Evolutionary conservation across 2,888 invertebrate genomes (phyloP).

Genomic region (Terebella lapidaria): DNA sequence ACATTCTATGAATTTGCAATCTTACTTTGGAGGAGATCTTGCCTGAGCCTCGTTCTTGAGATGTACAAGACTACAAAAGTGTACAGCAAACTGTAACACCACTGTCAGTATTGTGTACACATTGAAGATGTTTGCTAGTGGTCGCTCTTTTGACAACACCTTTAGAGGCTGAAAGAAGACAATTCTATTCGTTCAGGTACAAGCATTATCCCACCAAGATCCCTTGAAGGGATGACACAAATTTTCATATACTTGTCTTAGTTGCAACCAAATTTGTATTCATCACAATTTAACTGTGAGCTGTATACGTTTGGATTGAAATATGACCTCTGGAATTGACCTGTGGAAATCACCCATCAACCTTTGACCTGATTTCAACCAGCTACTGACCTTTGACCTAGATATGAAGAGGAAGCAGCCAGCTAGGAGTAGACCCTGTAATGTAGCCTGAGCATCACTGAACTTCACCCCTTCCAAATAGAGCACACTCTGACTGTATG

Average conservation of each 20-base stretch:
- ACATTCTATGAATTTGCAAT: too few species aligned
- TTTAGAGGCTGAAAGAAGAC: constrained; percentile 69
- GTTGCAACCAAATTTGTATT: too few species aligned
- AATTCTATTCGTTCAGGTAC: too few species aligned
- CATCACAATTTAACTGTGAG: too few species aligned
- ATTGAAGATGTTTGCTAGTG: constrained; percentile 97
- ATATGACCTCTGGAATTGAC: too few species aligned
- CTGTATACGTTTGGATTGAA: too few species aligned
- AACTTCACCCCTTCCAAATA: constrained; percentile 97
- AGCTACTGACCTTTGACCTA: constrained; percentile 74
- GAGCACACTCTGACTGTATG: constrained; percentile 96
- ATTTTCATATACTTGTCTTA: too few species aligned
- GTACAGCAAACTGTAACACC: constrained; percentile 86
- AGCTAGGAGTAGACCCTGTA: constrained; percentile 91
- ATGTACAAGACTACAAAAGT: constrained; percentile 85
- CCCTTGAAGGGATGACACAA: too few species aligned
- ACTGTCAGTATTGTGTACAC: constrained; percentile 94
- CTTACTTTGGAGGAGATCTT: constrained; percentile 62
- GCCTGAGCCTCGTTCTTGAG: constrained; percentile 63
- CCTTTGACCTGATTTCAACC: too few species aligned
- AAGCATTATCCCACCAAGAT: too few species aligned
- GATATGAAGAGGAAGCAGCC: constrained; percentile 98
- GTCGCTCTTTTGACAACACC: constrained; percentile 85
- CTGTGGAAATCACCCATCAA: too few species aligned
- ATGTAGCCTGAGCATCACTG: constrained; percentile 93